Conservation (phyloP, 1,140 invertebrate species). For the Drosophila leontia region DNA sequence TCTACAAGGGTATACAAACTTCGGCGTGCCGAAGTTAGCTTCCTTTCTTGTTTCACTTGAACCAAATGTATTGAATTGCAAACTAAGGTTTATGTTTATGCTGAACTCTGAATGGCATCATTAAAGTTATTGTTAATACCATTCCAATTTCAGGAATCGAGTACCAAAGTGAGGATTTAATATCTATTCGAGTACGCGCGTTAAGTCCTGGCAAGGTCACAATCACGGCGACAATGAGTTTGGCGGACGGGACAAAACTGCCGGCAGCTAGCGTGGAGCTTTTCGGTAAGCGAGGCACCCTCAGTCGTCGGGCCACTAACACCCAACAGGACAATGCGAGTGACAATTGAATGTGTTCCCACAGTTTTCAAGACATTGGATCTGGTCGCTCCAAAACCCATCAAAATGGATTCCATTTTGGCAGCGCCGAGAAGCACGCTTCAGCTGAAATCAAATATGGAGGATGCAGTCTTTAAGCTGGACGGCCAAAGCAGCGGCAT, state of each 20-base stretch:
- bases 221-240: conserved; percentile 86
- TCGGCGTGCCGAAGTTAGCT: too few relatives aligned
- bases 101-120: too few relatives aligned
- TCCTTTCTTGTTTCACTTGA: too few relatives aligned
- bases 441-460: conserved; percentile 89
- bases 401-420: conserved; percentile 86
- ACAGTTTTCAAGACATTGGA: conserved; percentile 89
- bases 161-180: conserved; percentile 76
- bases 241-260: conserved; percentile 87
- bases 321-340: background rate
- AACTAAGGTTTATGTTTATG: too few relatives aligned
- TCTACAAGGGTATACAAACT: too few relatives aligned
- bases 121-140: background rate
- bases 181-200: conserved; percentile 82
- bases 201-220: conserved; percentile 86
- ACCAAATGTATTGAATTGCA: too few relatives aligned
- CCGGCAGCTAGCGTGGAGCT: conserved; percentile 86
- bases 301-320: too few relatives aligned
- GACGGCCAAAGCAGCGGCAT: conserved; percentile 79
- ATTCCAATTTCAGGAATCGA: conserved; percentile 66
- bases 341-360: conserved; percentile 56
- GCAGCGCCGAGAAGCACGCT: conserved; percentile 90
- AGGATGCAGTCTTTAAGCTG: conserved; percentile 83
- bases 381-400: conserved; percentile 86
- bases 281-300: conserved; percentile 71